These are phyloP conservation scores for Sebastes minor DNA, from an alignment of 2,797 vertebrate genomes.

Conservation along the genomic window DNA sequence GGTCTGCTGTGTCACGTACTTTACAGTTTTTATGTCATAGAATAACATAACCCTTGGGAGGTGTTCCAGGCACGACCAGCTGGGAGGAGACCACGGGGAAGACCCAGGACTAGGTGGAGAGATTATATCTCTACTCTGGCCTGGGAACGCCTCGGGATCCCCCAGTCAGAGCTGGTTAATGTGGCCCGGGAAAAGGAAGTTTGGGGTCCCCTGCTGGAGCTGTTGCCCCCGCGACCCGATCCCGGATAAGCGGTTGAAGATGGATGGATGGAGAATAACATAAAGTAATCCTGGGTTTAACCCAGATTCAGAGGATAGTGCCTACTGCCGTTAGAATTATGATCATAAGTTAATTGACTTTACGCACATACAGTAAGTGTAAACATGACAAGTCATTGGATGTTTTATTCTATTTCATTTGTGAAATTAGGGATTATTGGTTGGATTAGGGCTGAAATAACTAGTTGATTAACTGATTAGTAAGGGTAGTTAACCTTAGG, in stretches of 20 bases:
- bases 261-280: too few species aligned
- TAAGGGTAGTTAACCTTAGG: too few species aligned
- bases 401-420: neutral
- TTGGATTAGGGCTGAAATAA: neutral
- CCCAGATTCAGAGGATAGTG: neutral
- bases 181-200: too few species aligned
- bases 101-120: too few species aligned
- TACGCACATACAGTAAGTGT: neutral
- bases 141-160: too few species aligned
- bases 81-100: too few species aligned
- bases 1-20: neutral
- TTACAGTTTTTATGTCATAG: neutral
- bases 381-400: neutral
- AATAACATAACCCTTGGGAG: neutral
- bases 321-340: neutral
- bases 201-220: too few species aligned
- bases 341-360: neutral
- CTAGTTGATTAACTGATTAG: neutral
- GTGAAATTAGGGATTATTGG: neutral
- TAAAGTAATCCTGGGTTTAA: neutral
- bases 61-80: too few species aligned
- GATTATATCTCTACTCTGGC: too few species aligned
- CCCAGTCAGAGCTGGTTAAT: too few species aligned
- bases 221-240: too few species aligned
- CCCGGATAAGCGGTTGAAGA: too few species aligned